Conservation (phyloP, 2,888 invertebrate genomes). For the Acanthoscelides obtectus region DNA sequence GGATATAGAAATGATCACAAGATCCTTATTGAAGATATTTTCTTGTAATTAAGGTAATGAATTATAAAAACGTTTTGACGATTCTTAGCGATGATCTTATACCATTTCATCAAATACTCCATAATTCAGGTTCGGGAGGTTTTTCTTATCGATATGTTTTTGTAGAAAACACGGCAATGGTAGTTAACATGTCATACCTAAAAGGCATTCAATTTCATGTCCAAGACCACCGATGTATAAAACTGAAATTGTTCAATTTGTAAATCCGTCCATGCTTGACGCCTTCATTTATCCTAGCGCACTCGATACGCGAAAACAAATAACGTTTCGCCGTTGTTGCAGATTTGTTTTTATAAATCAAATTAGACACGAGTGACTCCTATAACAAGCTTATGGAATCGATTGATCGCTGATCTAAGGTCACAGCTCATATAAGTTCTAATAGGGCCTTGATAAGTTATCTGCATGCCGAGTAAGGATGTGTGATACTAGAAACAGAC, state of each 20-base stretch:
- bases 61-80: too few relatives aligned
- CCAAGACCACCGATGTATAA: too few relatives aligned
- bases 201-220: too few relatives aligned
- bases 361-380: background rate
- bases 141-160: too few relatives aligned
- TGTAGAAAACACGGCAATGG: too few relatives aligned
- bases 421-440: background rate
- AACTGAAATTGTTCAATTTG: background rate
- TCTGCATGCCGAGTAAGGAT: background rate
- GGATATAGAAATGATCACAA: too few relatives aligned
- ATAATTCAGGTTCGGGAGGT: too few relatives aligned
- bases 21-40: too few relatives aligned
- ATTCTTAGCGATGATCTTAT: too few relatives aligned
- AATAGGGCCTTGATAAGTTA: background rate
- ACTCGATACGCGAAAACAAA: background rate
- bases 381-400: background rate
- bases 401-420: background rate
- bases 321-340: background rate
- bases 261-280: background rate
- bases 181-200: too few relatives aligned
- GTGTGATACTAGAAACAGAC: background rate
- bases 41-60: too few relatives aligned
- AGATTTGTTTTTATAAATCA: background rate
- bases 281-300: background rate
- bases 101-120: too few relatives aligned